Evolutionary conservation across 2,113 vertebrate species (phyloP), one percentile per base, ranked within the genome.

Genomic region (Vanacampus margaritifer): DNA sequence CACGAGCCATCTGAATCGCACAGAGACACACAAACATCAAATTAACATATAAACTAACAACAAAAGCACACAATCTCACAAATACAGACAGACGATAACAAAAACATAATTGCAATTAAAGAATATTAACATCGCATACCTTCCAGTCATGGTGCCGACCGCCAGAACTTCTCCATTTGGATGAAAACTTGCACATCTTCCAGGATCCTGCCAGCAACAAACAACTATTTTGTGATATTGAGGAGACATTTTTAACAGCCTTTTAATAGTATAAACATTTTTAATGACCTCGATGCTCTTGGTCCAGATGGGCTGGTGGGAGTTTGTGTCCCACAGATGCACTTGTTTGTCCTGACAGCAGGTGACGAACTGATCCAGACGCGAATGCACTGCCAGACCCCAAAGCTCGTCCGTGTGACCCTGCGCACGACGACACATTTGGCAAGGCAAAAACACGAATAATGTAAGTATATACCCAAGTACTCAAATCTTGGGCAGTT

Each of bases 381-480:
- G 84, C 8, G 95, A 94, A 68, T 97, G 95, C 1, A 88, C 54
- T n/a, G 93, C 93, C 79, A 96, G 87, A 24, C 95, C 95, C 95
- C 95, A 97, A 64, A 97, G 90, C 79, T 97, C 95, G 68, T 96
- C 95, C 0, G 93, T 92, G 72, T 97, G 95, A 66, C 95, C 95
- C 95, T 97, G 84, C n/a, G 70, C 54, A 57, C 12, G 4, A 6
- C 16, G 17, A 7, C 6, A 19, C 53, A 54, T 28, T 54, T 26
- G 12, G 5, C 3, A 14, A 23, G 10, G 26, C 24, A 54, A 26
- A 41, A 54, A 24, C 21, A 10, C 11, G 16, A 13, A 0, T 5
- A 56, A 3, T 56, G 43, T 45, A 45, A 43, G 14, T 16, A 16
- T 13, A 46, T 16, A 17, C 37, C 37, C 1, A 39, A 39, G 37